Evolutionary conservation across 2,888 invertebrate species (phyloP).

Genomic region (Xestia ashworthii): DNA sequence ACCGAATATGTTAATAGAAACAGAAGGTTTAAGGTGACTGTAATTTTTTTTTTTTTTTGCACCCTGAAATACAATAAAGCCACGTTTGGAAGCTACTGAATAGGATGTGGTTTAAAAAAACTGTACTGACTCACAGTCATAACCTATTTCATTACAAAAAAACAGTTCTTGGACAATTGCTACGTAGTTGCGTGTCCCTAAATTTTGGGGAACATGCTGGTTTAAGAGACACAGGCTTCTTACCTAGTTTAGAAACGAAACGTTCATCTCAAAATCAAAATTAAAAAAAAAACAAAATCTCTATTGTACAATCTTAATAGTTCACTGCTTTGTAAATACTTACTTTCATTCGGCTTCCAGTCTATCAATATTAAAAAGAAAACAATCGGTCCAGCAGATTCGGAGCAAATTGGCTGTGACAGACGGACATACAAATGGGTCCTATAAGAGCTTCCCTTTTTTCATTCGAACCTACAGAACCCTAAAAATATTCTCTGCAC

Average conservation of each 20-base stretch:
- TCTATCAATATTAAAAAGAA: too few species aligned
- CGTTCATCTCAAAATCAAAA: too few species aligned
- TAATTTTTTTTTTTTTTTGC: too few species aligned
- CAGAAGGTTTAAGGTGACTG: conserved; percentile 29
- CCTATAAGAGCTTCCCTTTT: background rate
- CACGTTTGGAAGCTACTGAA: background rate
- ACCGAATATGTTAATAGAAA: background rate
- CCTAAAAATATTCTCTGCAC: background rate
- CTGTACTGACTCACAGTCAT: too few species aligned
- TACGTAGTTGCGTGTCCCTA: background rate
- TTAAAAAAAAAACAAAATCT: too few species aligned
- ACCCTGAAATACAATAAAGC: background rate
- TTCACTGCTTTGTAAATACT: too few species aligned
- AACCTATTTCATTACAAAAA: background rate
- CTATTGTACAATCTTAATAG: too few species aligned
- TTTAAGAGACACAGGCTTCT: background rate
- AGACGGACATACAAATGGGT: background rate
- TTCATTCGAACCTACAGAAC: background rate
- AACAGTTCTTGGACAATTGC: background rate
- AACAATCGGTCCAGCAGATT: background rate
- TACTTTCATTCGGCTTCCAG: too few species aligned
- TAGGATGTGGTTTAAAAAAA: too few species aligned
- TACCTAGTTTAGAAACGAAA: background rate
- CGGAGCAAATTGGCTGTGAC: background rate
- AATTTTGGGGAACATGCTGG: background rate